These are phyloP conservation scores for Intellagama lesueurii DNA, from an alignment of 2,797 vertebrate genomes.

Conservation along the genomic window DNA sequence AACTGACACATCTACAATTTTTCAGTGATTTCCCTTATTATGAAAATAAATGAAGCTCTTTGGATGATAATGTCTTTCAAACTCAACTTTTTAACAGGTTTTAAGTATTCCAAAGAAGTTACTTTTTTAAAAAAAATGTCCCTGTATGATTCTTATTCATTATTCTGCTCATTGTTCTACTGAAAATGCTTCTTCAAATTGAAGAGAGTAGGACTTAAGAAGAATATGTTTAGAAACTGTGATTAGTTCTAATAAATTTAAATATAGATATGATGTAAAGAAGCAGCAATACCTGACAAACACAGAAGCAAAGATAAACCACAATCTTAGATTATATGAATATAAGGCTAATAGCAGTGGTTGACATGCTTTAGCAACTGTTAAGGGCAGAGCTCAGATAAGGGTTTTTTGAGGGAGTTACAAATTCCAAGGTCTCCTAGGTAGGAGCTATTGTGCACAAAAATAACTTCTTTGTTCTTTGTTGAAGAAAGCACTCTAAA, in stretches of 20 bases:
- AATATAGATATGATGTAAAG: conserved; percentile 60
- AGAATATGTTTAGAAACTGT: conserved; percentile 66
- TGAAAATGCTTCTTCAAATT: conserved; percentile 63
- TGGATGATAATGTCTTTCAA: conserved; percentile 67
- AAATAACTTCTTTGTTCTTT: too few relatives aligned
- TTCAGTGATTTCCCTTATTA: conserved; percentile 55
- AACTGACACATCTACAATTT: conserved; percentile 53
- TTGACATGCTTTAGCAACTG: neutral
- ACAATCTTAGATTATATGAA: neutral
- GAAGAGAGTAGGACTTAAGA: conserved; percentile 39
- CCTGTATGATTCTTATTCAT: conserved; percentile 64
- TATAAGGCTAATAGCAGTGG: neutral
- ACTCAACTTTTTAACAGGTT: conserved; percentile 58
- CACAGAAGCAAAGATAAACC: conserved; percentile 4
- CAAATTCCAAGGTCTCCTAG: too few relatives aligned
- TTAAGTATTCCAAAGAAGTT: conserved; percentile 66
- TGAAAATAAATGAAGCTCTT: conserved; percentile 61
- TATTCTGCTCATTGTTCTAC: conserved; percentile 51
- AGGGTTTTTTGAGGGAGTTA: too few relatives aligned
- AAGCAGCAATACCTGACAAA: conserved; percentile 35
- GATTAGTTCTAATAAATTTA: conserved; percentile 69
- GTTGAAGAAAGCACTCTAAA: too few relatives aligned
- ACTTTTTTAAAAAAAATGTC: conserved; percentile 58
- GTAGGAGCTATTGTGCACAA: too few relatives aligned
- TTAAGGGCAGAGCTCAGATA: too few relatives aligned